phyloP scores from a whole-genome alignment of 2,888 invertebrate species.

The Phortica okadai region DNA sequence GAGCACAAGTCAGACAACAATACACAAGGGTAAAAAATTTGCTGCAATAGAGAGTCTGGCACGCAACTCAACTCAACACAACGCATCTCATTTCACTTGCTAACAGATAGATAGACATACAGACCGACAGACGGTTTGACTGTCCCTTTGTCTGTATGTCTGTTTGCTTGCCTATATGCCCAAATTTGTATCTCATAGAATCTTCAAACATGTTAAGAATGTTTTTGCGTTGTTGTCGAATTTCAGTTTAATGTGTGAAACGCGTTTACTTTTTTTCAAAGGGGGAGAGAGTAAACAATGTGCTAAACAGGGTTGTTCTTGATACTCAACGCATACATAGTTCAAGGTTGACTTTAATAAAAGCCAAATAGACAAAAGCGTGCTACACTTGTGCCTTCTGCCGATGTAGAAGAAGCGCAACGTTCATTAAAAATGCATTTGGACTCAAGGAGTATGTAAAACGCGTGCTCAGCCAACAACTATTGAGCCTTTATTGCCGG shows the following conservation, averaged over 20 bases:
- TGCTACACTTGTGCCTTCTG: not conserved
- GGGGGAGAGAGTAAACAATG: not conserved
- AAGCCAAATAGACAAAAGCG: not conserved
- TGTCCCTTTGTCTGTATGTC: not conserved
- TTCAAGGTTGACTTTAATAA: not conserved
- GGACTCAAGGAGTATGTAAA: no score
- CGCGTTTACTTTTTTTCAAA: not conserved
- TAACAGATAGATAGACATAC: slow-evolving; percentile 19
- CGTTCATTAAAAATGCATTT: slow-evolving; percentile 14
- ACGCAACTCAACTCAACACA: not conserved
- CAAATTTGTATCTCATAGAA: not conserved
- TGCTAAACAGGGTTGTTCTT: not conserved
- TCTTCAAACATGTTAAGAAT: not conserved
- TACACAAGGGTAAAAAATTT: not conserved
- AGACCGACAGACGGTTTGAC: slow-evolving; percentile 14
- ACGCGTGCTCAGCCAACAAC: no score
- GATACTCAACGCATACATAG: not conserved
- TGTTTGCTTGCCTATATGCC: not conserved
- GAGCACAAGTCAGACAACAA: not conserved
- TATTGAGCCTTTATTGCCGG: no score
- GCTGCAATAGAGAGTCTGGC: not conserved
- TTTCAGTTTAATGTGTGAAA: slow-evolving; percentile 40
- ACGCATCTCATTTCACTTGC: not conserved
- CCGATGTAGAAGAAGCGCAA: not conserved
- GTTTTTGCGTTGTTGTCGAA: slow-evolving; percentile 53